Base-by-base conservation (phyloP, 2,797 vertebrate species). In the Megaceryle alcyon region DNA sequence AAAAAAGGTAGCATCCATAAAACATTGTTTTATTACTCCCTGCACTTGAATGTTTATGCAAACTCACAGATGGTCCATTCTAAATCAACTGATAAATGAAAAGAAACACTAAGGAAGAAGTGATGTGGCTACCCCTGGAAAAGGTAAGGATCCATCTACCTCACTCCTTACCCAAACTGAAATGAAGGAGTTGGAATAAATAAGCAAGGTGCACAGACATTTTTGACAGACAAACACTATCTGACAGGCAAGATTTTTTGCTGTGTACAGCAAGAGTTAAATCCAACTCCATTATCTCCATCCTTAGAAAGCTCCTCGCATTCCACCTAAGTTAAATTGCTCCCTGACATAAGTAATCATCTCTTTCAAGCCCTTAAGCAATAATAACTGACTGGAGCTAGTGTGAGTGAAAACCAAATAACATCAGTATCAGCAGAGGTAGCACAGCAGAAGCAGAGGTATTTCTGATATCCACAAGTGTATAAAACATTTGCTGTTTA, bases 271-370 rank as follows among this genome's bases (percentile, higher is more conserved):
- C 43, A 90, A 84, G 87, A 68, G 71, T 88, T 95, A 94, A 90
- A 87, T 6, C 35, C 41, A 64, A 88, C 35, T 88, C 75, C 56
- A 68, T 82, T 77, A 80, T 48, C 44, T 94, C 33, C 35, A 79
- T 76, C 85, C 66, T 95, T 56, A 63, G 51, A 66, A 94, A 92
- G 68, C 90, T 92, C 44, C 88, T 94, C 73, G 76, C 80, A 94
- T 88, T 59, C 85, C 71, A 88, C 46, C 73, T 60, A 43, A 9
- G 3, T 83, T 84, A 90, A 94, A 94, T 68, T 88, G 88, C 73
- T 94, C 66, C 86, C 91, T 72, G 80, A 92, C 95, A 92, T 92
- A 95, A 95, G 77, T 61, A 94, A 96, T 94, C 95, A 94, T 82
- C 35, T 76, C 91, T 64, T 94, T 53, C 91, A 82, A 91, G 80